A percentile compares a stretch with the other conserved stretches of the same genome.
Evolutionary conservation across 2,113 vertebrate species (phyloP).

Genomic region (Callipepla californica): DNA sequence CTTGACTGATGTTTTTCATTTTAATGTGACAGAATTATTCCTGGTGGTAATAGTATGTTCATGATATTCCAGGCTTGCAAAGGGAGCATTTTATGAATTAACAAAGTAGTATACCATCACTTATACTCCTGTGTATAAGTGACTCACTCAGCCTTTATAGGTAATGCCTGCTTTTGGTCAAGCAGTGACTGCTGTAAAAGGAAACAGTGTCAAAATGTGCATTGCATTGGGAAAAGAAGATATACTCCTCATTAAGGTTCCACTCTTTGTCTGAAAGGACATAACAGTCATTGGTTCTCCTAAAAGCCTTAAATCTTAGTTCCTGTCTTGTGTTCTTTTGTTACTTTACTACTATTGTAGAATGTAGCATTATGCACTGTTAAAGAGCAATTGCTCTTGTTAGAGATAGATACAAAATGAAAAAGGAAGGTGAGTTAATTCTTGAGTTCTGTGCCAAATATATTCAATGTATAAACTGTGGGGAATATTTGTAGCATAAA

Average conservation of each 20-base stretch:
- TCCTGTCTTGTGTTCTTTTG: background rate
- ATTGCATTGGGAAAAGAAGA: background rate
- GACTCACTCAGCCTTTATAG: background rate
- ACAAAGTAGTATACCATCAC: background rate
- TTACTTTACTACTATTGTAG: background rate
- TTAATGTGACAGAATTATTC: background rate
- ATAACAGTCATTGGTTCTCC: background rate
- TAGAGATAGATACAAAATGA: background rate
- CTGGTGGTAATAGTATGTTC: background rate
- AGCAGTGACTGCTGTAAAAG: background rate
- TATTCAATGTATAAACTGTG: background rate
- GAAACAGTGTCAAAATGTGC: background rate
- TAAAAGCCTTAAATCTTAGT: background rate
- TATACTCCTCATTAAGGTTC: background rate
- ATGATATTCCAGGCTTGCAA: background rate
- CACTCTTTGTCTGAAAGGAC: background rate
- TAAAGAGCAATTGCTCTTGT: background rate
- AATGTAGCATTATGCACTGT: background rate
- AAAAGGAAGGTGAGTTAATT: background rate
- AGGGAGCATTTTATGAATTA: background rate
- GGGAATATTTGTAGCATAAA: background rate
- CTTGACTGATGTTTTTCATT: background rate
- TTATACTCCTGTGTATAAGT: background rate
- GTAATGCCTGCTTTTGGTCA: background rate
- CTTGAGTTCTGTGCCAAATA: background rate